A percentile compares a stretch with the other conserved stretches of the same genome.
Evolutionary conservation across 2,797 vertebrate genomes (phyloP).

Genomic region (Coreius guichenoti): DNA sequence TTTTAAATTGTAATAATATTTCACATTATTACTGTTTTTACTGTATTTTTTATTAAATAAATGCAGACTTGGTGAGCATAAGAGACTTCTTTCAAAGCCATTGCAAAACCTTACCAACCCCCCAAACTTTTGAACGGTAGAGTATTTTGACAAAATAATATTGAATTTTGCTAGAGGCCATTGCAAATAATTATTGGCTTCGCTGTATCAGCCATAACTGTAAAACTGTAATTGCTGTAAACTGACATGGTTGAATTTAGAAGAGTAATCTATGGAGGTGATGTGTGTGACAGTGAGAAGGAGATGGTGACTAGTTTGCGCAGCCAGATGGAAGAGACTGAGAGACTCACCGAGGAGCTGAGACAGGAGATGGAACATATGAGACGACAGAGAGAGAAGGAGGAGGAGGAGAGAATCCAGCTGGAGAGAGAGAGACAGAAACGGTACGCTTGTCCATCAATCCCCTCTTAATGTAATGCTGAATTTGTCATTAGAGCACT

Average conservation of each 20-base stretch:
- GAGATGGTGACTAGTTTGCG: slow-evolving; percentile 71
- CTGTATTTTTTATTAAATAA: background rate
- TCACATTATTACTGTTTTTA: background rate
- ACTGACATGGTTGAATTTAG: background rate
- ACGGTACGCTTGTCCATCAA: slow-evolving; percentile 60
- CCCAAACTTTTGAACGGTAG: background rate
- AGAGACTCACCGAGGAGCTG: slow-evolving; percentile 73
- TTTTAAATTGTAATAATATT: background rate
- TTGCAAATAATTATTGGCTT: background rate
- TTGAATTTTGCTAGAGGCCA: background rate
- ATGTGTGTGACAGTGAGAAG: slow-evolving; percentile 68
- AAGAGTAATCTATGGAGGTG: background rate
- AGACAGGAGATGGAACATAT: slow-evolving; percentile 74
- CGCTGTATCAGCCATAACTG: background rate
- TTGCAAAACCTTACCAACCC: background rate
- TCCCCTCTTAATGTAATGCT: background rate
- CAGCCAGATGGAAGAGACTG: slow-evolving; percentile 75
- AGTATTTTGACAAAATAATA: background rate
- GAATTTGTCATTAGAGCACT: background rate
- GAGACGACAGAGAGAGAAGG: slow-evolving; percentile 67
- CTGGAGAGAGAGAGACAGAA: slow-evolving; percentile 72
- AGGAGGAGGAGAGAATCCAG: slow-evolving; percentile 73
- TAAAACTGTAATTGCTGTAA: background rate
- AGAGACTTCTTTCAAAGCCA: too few species aligned
- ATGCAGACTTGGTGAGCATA: too few species aligned